Conservation (phyloP, 2,797 vertebrate genomes). For the Chaetodon trifasciatus region DNA sequence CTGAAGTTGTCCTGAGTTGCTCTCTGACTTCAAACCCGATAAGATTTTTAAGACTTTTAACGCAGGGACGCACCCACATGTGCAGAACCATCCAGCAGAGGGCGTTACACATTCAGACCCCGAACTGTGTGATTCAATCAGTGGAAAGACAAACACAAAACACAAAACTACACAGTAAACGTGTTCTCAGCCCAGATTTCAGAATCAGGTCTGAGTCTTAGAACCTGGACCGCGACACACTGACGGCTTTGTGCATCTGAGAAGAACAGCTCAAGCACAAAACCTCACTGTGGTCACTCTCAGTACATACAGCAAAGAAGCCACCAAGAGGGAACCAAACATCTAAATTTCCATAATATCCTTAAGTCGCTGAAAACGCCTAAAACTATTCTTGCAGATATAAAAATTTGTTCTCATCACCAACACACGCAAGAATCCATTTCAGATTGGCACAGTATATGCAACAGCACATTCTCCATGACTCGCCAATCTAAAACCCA, state of each 20-base stretch:
- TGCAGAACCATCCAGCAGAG: not conserved
- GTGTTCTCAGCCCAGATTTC: not conserved
- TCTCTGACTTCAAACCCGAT: not conserved
- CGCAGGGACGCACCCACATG: not conserved
- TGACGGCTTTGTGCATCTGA: too few species aligned
- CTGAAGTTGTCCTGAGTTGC: too few species aligned
- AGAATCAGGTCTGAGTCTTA: not conserved
- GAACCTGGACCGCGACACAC: too few species aligned
- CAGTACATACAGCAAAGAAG: not conserved
- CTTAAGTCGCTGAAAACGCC: not conserved
- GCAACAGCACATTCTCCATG: not conserved
- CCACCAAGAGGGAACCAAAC: not conserved
- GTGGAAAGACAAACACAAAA: conserved; percentile 9
- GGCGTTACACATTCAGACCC: not conserved
- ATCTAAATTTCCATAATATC: not conserved
- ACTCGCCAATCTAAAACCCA: not conserved
- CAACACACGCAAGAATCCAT: too few species aligned
- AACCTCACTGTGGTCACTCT: too few species aligned
- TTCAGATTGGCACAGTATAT: not conserved
- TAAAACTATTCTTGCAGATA: not conserved
- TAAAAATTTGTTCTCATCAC: too few species aligned
- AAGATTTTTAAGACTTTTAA: not conserved
- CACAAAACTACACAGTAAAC: not conserved
- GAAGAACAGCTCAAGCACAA: too few species aligned
- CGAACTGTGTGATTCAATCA: conserved; percentile 12